These are phyloP conservation scores for Alethe diademata DNA, from an alignment of 2,113 vertebrate genomes.

Conservation along the genomic window DNA sequence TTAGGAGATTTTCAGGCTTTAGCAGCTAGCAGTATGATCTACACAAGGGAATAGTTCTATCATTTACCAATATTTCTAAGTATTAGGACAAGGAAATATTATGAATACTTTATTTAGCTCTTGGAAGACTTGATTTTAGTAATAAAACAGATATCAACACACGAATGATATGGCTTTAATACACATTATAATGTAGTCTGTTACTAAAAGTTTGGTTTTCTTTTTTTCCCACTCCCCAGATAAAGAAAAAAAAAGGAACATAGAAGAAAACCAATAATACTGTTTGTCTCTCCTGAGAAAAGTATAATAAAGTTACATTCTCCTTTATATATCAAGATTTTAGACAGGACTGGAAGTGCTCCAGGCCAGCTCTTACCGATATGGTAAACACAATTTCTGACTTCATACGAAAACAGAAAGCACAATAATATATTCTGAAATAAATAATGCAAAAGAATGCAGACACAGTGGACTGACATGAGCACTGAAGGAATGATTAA, in stretches of 20 bases:
- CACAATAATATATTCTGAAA: neutral
- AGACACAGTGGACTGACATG: neutral
- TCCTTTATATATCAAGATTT: neutral
- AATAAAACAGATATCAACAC: neutral
- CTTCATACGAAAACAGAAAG: neutral
- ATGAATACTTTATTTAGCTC: neutral
- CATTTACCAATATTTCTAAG: neutral
- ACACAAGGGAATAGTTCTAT: neutral
- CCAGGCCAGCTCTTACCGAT: neutral
- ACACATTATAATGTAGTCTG: neutral
- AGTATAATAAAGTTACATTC: neutral
- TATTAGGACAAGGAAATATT: neutral
- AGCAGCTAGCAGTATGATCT: neutral
- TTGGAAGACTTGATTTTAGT: neutral
- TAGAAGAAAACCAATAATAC: neutral
- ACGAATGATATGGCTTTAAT: neutral
- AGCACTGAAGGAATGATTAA: neutral
- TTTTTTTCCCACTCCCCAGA: rapidly evolving
- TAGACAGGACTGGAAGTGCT: neutral
- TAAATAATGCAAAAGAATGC: neutral
- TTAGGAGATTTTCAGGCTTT: neutral
- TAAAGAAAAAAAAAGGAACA: neutral
- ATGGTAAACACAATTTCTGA: neutral
- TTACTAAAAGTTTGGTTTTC: neutral
- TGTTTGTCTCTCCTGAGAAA: neutral